phyloP scores from a whole-genome alignment of 2,797 vertebrate genomes.

The Melanotaenia pygmaea region DNA sequence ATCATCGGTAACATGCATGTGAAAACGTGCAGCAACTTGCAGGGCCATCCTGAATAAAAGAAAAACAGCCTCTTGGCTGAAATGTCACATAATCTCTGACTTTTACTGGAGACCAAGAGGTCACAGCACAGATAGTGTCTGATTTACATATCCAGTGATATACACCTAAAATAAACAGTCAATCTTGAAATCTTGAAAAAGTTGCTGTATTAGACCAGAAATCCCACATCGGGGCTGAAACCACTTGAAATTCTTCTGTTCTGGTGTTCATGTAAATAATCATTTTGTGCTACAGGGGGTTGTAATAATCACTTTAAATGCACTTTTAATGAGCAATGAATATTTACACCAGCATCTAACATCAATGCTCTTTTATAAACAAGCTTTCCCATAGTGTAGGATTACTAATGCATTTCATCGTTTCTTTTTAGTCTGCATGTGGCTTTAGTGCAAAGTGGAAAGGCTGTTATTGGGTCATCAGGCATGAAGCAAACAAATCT shows the following conservation, averaged over 20 bases:
- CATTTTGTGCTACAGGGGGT: conserved; percentile 18
- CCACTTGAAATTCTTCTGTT: conserved; percentile 1
- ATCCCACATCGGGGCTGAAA: not conserved
- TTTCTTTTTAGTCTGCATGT: conserved; percentile 32
- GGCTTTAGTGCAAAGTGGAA: conserved; percentile 26
- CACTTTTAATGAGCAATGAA: conserved; percentile 55
- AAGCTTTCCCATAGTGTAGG: conserved; percentile 36
- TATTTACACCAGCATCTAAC: conserved; percentile 51
- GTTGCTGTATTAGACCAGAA: not conserved
- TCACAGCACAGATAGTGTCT: not conserved
- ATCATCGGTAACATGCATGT: conserved; percentile 43
- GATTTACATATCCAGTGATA: not conserved
- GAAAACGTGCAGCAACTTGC: conserved; percentile 42
- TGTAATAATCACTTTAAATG: conserved; percentile 38
- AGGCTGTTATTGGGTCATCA: conserved; percentile 60
- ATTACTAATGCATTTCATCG: conserved; percentile 33
- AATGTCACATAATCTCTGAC: not conserved
- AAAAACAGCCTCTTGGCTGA: not conserved
- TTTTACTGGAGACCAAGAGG: not conserved
- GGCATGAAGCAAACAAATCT: conserved; percentile 54
- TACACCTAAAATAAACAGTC: conserved; percentile 1
- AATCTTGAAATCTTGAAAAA: not conserved
- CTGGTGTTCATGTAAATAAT: conserved; percentile 2
- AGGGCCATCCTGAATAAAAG: conserved; percentile 16
- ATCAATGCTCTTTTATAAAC: conserved; percentile 27